Base-by-base conservation (phyloP, 2,797 vertebrate species). In the Lithobates sylvaticus region DNA sequence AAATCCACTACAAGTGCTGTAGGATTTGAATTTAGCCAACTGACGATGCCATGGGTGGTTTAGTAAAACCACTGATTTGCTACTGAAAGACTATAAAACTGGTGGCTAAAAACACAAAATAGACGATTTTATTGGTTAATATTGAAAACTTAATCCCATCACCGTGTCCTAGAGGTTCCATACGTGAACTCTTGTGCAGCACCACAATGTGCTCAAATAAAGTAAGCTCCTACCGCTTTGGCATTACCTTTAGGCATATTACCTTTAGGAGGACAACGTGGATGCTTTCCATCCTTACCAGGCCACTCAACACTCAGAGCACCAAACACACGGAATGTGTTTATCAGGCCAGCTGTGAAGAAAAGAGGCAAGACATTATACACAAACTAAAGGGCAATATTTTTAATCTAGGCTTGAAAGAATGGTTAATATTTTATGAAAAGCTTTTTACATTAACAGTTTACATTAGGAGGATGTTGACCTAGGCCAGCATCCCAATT, bases 251-350 rank as follows among this genome's bases (percentile, higher is more conserved):
- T 99, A 77, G 98, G 98, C 94, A 97, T 97, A 98, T 99, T 99
- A 99, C 98, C 98, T 99, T 99, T 99, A 92, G 98, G 98, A 96
- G 98, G 98, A 94, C 97, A 99, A 94, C 98, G 97, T 81, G 98
- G 98, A 92, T 99, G 98, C 93, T 99, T 99, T 91, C 98, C 98
- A 96, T 99, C 98, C 98, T 99, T 99, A 98, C 98, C 98, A 88
- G 98, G 98, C 98, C 98, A 99, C 93, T 99, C 97, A 91, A 99
- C 98, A 92, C 93, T 97, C 93, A 99, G 93, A 78, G 98, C 97
- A 87, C 98, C 98, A 92, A 98, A 99, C 12, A 97, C 97, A 91
- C 96, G 97, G 94, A 99, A 99, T 47, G 97, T 98, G 93, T 96
- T 98, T 92, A 99, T 96, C 91, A 99, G 92, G 82, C 98, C 98